Percentiles rank a stretch among this genome's conserved stretches.
Conservation (phyloP, 1,140 invertebrate genomes). For the Aphelenchoides fujianensis region DNA sequence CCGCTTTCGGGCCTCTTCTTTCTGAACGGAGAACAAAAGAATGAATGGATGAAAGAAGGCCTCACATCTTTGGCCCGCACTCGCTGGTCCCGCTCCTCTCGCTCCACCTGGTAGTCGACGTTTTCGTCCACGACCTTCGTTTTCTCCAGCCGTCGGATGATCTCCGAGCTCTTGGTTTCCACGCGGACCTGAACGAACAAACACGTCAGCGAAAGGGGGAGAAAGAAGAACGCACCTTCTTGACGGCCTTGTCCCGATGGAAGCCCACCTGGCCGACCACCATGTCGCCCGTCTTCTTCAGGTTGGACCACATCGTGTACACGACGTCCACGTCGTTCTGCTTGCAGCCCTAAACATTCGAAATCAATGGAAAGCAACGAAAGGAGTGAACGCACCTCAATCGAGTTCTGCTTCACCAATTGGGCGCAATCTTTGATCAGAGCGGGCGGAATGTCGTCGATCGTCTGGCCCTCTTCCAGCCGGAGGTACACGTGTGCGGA, state of each 20-base stretch:
- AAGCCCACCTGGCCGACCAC: conserved; percentile 91
- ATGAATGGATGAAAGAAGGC: neutral
- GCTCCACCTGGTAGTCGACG: conserved; percentile 76
- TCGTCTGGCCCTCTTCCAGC: conserved; percentile 80
- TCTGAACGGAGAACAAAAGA: conserved; percentile 23
- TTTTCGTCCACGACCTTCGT: conserved; percentile 77
- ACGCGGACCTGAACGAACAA: conserved; percentile 69
- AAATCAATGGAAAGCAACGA: conserved; percentile 18
- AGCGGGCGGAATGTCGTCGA: conserved; percentile 86
- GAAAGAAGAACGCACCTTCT: conserved; percentile 26
- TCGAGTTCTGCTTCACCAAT: conserved; percentile 89
- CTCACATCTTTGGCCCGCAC: conserved; percentile 78
- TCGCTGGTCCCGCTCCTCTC: conserved; percentile 79
- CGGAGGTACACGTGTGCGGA: conserved; percentile 97
- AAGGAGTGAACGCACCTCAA: conserved; percentile 62
- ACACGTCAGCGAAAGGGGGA: conserved; percentile 72
- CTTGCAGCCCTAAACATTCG: conserved; percentile 75
- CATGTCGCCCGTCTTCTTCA: conserved; percentile 95
- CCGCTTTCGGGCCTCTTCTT: conserved; percentile 47
- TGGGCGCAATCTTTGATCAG: conserved; percentile 95
- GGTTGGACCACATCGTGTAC: conserved; percentile 95
- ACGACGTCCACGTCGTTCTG: conserved; percentile 94
- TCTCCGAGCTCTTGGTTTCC: conserved; percentile 82
- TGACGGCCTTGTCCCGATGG: conserved; percentile 82
- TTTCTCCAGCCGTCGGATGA: conserved; percentile 90